Evolutionary conservation across 1,140 invertebrate species (phyloP), one percentile per base, ranked within the genome.

Genomic region (Pristionchus pacificus): DNA sequence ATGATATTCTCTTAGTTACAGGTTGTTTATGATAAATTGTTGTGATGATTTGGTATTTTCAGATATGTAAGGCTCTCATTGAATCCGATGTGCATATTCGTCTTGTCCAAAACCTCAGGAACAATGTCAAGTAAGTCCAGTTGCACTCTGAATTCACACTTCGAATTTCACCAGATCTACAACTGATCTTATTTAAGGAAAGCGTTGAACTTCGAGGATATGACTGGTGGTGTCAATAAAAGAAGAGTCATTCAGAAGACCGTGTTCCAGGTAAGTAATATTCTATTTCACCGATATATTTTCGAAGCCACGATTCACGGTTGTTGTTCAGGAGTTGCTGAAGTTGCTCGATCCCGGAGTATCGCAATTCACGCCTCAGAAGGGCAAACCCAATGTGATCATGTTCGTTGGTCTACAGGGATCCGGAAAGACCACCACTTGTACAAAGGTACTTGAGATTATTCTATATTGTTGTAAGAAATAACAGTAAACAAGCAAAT

Each of bases 351-450:
- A 99, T 88, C 95, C 96, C 70, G 93, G 93, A 68, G 95, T 98
- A 1, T 96, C 97, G 86, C 92, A 95, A 13, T 97, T 93, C 87
- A 91, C 94, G 79, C 97, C 96, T 73, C 87, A 91, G 0, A 99
- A 98, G 88, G 95, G 93, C 38, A 90, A 91, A 82, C 89, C 92
- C 61, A 99, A 98, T 87, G 87, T 98, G 19, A 94, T 99, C 75
- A 99, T 99, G 97, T 98, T 99, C 89, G 97, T 99, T 69, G 97
- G 97, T 84, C 88, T 99, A 1, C 95, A 89, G 78, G 96, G 96
- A 76, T 95, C 93, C 74, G 97, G 97, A 80, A 99, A 99, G 89
- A 99, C 97, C 1, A 99, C 97, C 57, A 97, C 95, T 25, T 98
- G 96, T 89, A 98, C 95, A 78, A 99, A 99, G 81, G 87, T 88